Conservation (phyloP, 2,888 invertebrate genomes). For the Calliopum simillimum region DNA sequence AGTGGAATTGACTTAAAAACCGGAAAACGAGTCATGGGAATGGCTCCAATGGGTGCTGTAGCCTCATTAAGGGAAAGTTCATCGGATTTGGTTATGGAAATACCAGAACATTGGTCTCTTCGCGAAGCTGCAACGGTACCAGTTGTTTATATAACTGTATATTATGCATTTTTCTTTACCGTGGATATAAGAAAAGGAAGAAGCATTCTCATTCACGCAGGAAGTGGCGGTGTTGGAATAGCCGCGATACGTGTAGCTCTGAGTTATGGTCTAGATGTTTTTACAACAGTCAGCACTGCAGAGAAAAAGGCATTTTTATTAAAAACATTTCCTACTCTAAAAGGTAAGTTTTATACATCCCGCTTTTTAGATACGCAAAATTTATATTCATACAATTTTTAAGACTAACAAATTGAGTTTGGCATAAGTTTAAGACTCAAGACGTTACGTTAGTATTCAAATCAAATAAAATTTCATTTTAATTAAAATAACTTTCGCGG, state of each 20-base stretch:
- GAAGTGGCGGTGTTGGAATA: conserved; percentile 81
- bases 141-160: conserved; percentile 79
- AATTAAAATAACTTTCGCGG: background rate
- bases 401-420: no score
- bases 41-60: conserved; percentile 67
- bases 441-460: no score
- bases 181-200: conserved; percentile 60
- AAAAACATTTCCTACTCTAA: conserved; percentile 67
- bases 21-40: conserved; percentile 74
- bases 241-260: conserved; percentile 79
- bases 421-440: no score
- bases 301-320: conserved; percentile 74
- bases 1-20: conserved; percentile 70
- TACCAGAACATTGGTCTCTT: conserved; percentile 79
- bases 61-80: conserved; percentile 64
- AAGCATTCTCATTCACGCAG: conserved; percentile 70
- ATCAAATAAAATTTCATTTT: no score
- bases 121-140: conserved; percentile 83
- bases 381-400: no score
- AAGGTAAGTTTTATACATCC: conserved; percentile 64
- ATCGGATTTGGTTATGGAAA: conserved; percentile 70
- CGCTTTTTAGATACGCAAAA: no score
- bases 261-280: conserved; percentile 73
- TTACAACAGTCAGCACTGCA: conserved; percentile 75
- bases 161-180: conserved; percentile 68